Percentiles rank a stretch among this genome's conserved stretches.
Evolutionary conservation across 2,797 vertebrate genomes (phyloP).

Genomic region (Notoglanidium macrostoma): DNA sequence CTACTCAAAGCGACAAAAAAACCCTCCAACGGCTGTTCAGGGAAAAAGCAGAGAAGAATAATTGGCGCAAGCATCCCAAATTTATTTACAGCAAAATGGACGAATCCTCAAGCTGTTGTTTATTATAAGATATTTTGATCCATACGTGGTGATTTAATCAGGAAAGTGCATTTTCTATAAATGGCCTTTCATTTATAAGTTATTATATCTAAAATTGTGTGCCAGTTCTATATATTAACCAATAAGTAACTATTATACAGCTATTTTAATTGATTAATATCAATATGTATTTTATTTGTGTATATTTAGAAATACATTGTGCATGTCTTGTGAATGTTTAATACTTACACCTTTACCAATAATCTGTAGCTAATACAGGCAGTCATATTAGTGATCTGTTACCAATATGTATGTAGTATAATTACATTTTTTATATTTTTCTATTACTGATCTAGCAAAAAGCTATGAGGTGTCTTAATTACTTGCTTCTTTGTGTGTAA

Average conservation of each 20-base stretch:
- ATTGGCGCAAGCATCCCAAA: not conserved
- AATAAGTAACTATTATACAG: not conserved
- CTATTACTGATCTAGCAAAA: not conserved
- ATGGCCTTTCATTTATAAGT: not conserved
- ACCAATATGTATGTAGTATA: not conserved
- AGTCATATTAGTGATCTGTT: not conserved
- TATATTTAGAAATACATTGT: not conserved
- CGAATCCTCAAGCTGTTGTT: not conserved
- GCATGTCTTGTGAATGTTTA: not conserved
- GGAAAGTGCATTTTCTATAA: not conserved
- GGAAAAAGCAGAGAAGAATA: constrained; percentile 28
- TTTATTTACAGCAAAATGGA: constrained; percentile 10
- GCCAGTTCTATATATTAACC: not conserved
- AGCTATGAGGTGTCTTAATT: not conserved
- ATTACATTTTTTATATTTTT: not conserved
- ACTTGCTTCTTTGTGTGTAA: not conserved
- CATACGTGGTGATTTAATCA: not conserved
- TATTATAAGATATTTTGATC: not conserved
- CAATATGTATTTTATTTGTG: not conserved
- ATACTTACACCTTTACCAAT: not conserved
- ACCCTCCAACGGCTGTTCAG: constrained; percentile 64
- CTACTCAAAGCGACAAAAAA: constrained; percentile 80
- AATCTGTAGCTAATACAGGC: not conserved
- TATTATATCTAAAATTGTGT: not conserved
- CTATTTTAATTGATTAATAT: not conserved